Evolutionary conservation across 2,113 vertebrate genomes (phyloP), one percentile per base, ranked within the genome.

Genomic region (Chrysochloris asiatica): DNA sequence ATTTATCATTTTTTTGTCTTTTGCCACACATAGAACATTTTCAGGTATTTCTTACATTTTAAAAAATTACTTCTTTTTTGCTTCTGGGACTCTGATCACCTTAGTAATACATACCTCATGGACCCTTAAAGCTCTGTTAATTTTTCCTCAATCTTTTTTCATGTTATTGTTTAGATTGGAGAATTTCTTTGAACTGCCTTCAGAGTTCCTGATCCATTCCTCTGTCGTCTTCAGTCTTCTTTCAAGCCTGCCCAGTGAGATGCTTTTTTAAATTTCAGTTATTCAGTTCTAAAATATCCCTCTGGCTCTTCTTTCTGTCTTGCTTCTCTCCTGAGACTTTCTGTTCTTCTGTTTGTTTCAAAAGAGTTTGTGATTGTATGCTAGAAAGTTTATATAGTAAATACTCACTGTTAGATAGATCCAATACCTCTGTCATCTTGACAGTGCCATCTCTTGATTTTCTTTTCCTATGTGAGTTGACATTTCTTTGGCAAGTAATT

Each of bases 401-500:
- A 43, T 65, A 38, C 36, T 83, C 45, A 45, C 67, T 1, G 0
- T 72, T 67, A 28, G 3, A 0, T 8, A 45, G 50, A 81, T 77
- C 63, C 61, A 72, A 1, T 65, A 19, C 45, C 65, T 80, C 61
- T 36, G 26, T 73, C 26, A 9, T 77, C 61, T 83, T 61, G 36
- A 8, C 24, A 0, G 48, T 77, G 36, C 11, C 22, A 0, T 67
- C 28, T 72, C 3, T 59, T 83, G 38, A 43, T 28, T 84, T 38
- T 88, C 59, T 54, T 89, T 86, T 41, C 12, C 56, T 10, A 8
- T 2, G 11, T 8, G 71, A 76, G 43, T 65, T 54, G 76, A 67
- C n/a, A 84, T 88, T 91, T 83, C 91, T 83, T 67, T 92, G 63
- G 41, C 43, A 75, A 47, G 19, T 71, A 69, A 41, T 73, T 50